Base-by-base conservation (phyloP, 2,113 vertebrate species). In the Crotalus horridus region DNA sequence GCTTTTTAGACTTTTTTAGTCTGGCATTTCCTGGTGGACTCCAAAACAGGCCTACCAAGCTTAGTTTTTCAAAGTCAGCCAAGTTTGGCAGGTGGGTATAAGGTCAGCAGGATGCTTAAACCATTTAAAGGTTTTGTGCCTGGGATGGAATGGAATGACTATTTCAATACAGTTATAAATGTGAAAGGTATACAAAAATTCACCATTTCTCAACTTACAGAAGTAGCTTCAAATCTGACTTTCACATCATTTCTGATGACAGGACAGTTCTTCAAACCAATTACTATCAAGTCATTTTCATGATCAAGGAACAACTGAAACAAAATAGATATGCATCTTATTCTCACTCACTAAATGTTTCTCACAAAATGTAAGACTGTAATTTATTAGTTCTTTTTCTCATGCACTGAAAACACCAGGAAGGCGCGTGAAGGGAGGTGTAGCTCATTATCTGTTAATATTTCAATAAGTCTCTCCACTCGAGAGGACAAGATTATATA, bases 211-310 rank as follows among this genome's bases (percentile, higher is more conserved):
- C 85, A 69, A 98, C 99, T 99, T 96, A 99, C 99, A 54, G 98
- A 97, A 90, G 46, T 97, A 0, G 98, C 99, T 59, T 99, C 98
- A 97, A 99, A 99, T 97, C 98, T 97, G 96, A 99, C 95, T 97
- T 99, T 99, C 24, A 99, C 98, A 64, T 99, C 99, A 0, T 99
- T 98, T 29, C 97, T 97, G 59, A 99, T 95, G 53, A 97, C 92
- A 46, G 99, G 99, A 87, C 98, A 98, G 29, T 97, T 95, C 94
- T 97, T 96, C 33, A 99, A 96, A 89, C 97, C 97, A 97, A 99
- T 98, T 89, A 98, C 97, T 17, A 97, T 97, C 59, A 96, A 97
- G 69, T 99, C 98, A 90, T 39, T 97, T 88, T 98, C 98, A 89
- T 96, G 94, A 90, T 99, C 98, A 92, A 98, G 98, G 96, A 98